Base-by-base conservation (phyloP, 2,113 vertebrate genomes). In the Atlantisia rogersi region DNA sequence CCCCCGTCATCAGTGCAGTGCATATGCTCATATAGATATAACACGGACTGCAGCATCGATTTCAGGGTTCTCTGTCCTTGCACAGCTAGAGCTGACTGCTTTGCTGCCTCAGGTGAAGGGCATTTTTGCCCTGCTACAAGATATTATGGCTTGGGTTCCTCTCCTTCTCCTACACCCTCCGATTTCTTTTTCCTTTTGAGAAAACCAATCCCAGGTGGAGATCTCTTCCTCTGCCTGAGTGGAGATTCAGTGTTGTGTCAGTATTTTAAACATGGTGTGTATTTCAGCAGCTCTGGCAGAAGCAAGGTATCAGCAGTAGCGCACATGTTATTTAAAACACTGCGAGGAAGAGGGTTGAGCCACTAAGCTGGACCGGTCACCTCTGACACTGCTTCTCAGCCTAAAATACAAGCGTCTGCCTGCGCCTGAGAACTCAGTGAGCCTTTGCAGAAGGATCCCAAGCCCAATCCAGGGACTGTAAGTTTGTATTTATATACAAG, bases 241-340 rank as follows among this genome's bases (percentile, higher is more conserved):
- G 71, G 35, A 73, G 65, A 62, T 48, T 81, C 40, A 18, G 2
- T 26, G 19, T 5, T 73, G 10, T 28, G 60, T 75, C 52, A 20
- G 44, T 71, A 62, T 85, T 92, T 95, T 83, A 93, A 88, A 73
- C 35, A 55, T 44, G 59, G 10, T 28, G 3, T 59, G 5, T 55
- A 89, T 59, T 75, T 52, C 82, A 62, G 86, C 37, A 77, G 86
- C 67, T 94, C 80, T 88, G 58, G 78, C 81, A 87, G 87, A 89
- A 95, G 93, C 88, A 91, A 82, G 91, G 24, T 53, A 75, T 26
- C 80, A 88, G 80, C 91, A 65, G 80, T 26, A 79, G 78, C 37
- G 64, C 91, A 89, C 92, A 65, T 75, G 86, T 91, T 86, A 95
- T 91, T 92, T 91, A 91, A 84, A 89, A 87, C 24, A 69, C 22